These are phyloP conservation scores for Tholera decimalis DNA, from an alignment of 2,888 invertebrate species.

Conservation along the genomic window DNA sequence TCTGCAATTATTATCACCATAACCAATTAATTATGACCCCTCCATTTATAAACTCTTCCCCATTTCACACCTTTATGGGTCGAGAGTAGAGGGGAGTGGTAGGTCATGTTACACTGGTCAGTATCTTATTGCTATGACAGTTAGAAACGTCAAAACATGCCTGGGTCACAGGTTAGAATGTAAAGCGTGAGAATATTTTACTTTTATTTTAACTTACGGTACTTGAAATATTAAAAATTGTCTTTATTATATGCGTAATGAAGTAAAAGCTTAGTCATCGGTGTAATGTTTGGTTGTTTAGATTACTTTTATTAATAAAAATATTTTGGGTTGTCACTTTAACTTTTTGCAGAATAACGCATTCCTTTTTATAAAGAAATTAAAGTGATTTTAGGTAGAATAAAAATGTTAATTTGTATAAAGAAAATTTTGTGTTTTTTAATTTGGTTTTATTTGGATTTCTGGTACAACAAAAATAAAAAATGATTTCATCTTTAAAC, in stretches of 20 bases:
- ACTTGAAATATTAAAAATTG: conserved; percentile 45
- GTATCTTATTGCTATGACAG: conserved; percentile 83
- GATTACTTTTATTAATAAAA: background rate
- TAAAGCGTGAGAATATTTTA: conserved; percentile 83
- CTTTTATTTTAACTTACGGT: conserved; percentile 65
- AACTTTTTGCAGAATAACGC: conserved; percentile 22
- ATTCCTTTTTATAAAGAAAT: background rate
- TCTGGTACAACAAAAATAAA: background rate
- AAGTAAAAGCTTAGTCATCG: conserved; percentile 47
- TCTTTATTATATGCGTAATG: conserved; percentile 38
- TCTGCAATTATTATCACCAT: conserved; percentile 79
- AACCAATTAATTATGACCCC: conserved; percentile 71
- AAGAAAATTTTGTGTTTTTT: background rate
- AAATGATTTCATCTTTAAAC: background rate
- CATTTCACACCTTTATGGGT: conserved; percentile 27
- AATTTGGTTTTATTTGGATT: background rate
- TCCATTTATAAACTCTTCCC: conserved; percentile 40
- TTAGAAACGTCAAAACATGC: conserved; percentile 83
- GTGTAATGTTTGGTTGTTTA: conserved; percentile 12
- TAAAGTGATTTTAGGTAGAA: background rate
- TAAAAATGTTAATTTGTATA: no score
- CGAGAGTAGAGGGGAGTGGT: conserved; percentile 37
- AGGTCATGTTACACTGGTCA: conserved; percentile 72
- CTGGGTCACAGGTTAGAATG: conserved; percentile 84
- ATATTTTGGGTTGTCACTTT: background rate